These are phyloP conservation scores for Dorcus hopei DNA, from an alignment of 2,888 invertebrate species.

Conservation along the genomic window DNA sequence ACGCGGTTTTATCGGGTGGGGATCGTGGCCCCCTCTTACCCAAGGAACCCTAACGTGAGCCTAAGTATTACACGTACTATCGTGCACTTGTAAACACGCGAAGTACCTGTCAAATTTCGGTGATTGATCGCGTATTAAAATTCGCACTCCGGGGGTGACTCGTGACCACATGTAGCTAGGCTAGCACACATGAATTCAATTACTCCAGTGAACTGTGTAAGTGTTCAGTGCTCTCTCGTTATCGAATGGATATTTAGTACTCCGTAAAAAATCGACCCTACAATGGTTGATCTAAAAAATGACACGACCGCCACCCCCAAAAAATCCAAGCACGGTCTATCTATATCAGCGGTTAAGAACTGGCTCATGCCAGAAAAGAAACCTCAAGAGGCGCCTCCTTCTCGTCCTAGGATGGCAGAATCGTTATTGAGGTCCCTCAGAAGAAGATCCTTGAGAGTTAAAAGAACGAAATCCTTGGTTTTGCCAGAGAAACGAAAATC, in stretches of 20 bases:
- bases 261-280: not conserved
- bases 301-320: constrained; percentile 43
- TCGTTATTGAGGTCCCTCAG: constrained; percentile 70
- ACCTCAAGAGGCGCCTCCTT: constrained; percentile 38
- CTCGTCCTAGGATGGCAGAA: constrained; percentile 64
- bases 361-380: constrained; percentile 61
- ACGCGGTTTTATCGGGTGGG: constrained; percentile 30
- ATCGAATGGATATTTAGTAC: not conserved
- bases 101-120: constrained; percentile 17
- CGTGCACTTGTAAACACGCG: constrained; percentile 16
- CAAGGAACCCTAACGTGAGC: constrained; percentile 12
- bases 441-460: constrained; percentile 68
- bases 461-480: constrained; percentile 71
- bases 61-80: constrained; percentile 21
- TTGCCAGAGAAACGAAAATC: constrained; percentile 75
- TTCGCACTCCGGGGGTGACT: not conserved
- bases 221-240: not conserved
- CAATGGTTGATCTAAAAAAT: constrained; percentile 46
- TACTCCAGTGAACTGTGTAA: no score
- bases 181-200: not conserved
- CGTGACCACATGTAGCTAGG: not conserved
- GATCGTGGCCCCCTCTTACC: constrained; percentile 21
- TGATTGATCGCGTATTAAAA: constrained; percentile 3
- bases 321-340: constrained; percentile 42
- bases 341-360: constrained; percentile 71